Percentiles rank a stretch among this genome's conserved stretches.
phyloP scores from a whole-genome alignment of 2,113 vertebrate genomes.

The Psilopogon haemacephalus region DNA sequence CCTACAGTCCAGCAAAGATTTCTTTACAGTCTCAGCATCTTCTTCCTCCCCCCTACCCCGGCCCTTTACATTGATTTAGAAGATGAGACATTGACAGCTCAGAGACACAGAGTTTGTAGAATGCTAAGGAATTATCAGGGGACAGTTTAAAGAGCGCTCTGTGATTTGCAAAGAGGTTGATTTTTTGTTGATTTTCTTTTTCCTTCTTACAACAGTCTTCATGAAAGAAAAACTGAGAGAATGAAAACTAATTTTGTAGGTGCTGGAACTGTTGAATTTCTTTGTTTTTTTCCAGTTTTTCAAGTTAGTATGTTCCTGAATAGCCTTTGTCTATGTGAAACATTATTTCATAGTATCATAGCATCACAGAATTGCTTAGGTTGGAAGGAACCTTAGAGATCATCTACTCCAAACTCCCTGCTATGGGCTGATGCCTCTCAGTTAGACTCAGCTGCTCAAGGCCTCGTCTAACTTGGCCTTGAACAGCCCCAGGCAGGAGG shows the following conservation, averaged over 20 bases:
- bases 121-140: neutral
- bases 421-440: too few species aligned
- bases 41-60: too few species aligned
- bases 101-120: neutral
- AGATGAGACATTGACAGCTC: neutral
- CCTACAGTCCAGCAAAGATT: neutral
- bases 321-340: neutral
- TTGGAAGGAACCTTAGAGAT: too few species aligned
- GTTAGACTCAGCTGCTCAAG: too few species aligned
- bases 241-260: neutral
- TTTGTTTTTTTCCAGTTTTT: neutral
- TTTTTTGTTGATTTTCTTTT: neutral
- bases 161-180: too few species aligned
- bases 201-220: neutral
- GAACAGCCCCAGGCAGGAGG: too few species aligned
- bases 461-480: too few species aligned
- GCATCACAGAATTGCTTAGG: too few species aligned
- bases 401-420: too few species aligned
- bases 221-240: neutral
- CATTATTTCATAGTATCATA: neutral
- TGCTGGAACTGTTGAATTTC: neutral
- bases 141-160: neutral
- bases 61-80: neutral
- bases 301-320: neutral
- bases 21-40: neutral